Evolutionary conservation across 2,888 invertebrate genomes (phyloP), one percentile per base, ranked within the genome.

Genomic region (Caenorhabditis wallacei): DNA sequence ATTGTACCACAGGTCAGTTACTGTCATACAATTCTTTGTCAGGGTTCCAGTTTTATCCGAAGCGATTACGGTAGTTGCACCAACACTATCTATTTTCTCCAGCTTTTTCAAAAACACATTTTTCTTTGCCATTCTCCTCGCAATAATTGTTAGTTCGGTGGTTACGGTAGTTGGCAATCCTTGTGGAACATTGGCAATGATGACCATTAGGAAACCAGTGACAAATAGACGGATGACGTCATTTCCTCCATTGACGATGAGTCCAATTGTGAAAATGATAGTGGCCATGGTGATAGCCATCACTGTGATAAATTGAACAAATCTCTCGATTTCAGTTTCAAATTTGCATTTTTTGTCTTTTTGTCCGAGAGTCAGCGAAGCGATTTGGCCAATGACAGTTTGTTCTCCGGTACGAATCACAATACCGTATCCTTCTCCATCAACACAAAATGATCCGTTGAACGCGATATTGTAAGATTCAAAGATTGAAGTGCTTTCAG

Each of bases 391-490:
- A 56, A 89, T 87, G n/a, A 89, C 87, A 11, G 89, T 89, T 5
- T 71, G 61, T 16, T 76, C 75, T 57, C 85, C 89, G 13, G 88
- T 89, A 35, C 87, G 69, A 24, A 88, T 88, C 10, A 89, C 89
- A 35, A 89, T 74, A 11, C 88, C 89, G 63, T 86, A 83, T 56
- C 88, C 89, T 51, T 89, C 89, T 24, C 89, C 89, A 24, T 89
- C 89, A 24, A 90, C 89, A 76, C 89, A 89, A 63, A 89, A 84
- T 0, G 87, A 88, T 24, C 89, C 89, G 71, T 89, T 86, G 80
- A 86, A 85, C 0, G 85, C 87, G 22, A 87, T 80, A 68, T 87
- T 87, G 82, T 84, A 82, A 18, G 81, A 76, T 40, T 87, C 87
- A 69, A 88, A 88, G 40, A 88, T 82, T n/a, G 84, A 80, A 1